Evolutionary conservation across 2,888 invertebrate genomes (phyloP), one percentile per base, ranked within the genome.

Genomic region (Hemicrepidius hirtus): DNA sequence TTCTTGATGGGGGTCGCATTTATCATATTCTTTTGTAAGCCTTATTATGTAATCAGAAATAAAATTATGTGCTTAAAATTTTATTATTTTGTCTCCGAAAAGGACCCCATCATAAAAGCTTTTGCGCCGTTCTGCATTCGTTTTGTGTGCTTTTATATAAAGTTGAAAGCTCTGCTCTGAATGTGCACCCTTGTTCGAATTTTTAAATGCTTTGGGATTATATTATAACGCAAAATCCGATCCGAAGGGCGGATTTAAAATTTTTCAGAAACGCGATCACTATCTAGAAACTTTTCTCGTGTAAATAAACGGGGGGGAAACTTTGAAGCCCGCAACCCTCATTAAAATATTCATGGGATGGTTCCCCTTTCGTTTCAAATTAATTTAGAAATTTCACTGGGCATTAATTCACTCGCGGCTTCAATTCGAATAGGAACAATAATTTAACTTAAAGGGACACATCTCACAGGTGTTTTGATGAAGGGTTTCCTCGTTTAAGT

Each of bases 121-220:
- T 69, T 71, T 71, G 57, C 57, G 70, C 70, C 28, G 21, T 53
- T 44, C 9, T 70, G 70, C 70, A 64, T 65, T 46, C 49, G 65
- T 71, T 69, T 65, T 71, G 70, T 71, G 70, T 59, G 65, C 65
- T 71, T 65, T 57, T 6, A 55, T 6, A 55, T 20, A 59, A 57
- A 59, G 57, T 40, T 53, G 60, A 65, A 65, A 64, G 65, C 64
- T 68, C 62, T 37, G 70, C 37, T 41, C 60, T 71, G 65, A 71
- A 71, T 71, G 70, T 71, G 70, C 70, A 66, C 44, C 55, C 66
- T 50, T 44, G 41, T 66, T 18, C 49, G 32, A 64, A 21, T 64
- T 28, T 28, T 64, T 64, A 35, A 64, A 50, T 49, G 49, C 50
- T 64, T 50, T n/a, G 37, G 35, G 35, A 63, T 46, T 63, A 28